phyloP scores from a whole-genome alignment of 2,888 invertebrate species.

The Fissipunctia ypsillon region DNA sequence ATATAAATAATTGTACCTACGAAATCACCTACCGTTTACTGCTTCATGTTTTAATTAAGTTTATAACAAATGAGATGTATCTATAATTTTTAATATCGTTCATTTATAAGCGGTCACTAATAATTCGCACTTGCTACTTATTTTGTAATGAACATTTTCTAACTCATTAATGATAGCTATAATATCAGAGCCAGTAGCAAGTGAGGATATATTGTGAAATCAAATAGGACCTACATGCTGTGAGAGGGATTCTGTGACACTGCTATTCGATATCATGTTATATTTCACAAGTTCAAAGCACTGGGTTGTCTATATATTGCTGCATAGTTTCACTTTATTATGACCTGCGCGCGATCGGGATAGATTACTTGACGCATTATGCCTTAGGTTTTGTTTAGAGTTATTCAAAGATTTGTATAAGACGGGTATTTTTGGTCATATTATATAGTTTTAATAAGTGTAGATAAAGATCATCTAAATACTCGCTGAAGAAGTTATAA shows the following conservation, averaged over 20 bases:
- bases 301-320: conserved; percentile 53
- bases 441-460: conserved; percentile 61
- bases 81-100: conserved; percentile 57
- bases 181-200: conserved; percentile 39
- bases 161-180: conserved; percentile 27
- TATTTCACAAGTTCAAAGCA: conserved; percentile 52
- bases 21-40: conserved; percentile 68
- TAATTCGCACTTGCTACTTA: conserved; percentile 54
- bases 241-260: conserved; percentile 38
- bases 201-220: conserved; percentile 55
- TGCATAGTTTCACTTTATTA: conserved; percentile 33
- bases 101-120: conserved; percentile 47
- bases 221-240: conserved; percentile 29
- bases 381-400: conserved; percentile 60
- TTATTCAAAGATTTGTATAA: conserved; percentile 63
- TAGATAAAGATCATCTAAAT: conserved; percentile 62
- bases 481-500: conserved; percentile 53
- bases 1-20: conserved; percentile 64
- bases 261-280: conserved; percentile 53
- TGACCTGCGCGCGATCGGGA: conserved; percentile 42
- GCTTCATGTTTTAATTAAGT: conserved; percentile 64
- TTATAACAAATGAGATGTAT: conserved; percentile 60
- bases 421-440: conserved; percentile 65
- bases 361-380: conserved; percentile 21
- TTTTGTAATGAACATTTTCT: conserved; percentile 33